Base-by-base conservation (phyloP, 2,797 vertebrate species). In the Bradypodion ventrale region DNA sequence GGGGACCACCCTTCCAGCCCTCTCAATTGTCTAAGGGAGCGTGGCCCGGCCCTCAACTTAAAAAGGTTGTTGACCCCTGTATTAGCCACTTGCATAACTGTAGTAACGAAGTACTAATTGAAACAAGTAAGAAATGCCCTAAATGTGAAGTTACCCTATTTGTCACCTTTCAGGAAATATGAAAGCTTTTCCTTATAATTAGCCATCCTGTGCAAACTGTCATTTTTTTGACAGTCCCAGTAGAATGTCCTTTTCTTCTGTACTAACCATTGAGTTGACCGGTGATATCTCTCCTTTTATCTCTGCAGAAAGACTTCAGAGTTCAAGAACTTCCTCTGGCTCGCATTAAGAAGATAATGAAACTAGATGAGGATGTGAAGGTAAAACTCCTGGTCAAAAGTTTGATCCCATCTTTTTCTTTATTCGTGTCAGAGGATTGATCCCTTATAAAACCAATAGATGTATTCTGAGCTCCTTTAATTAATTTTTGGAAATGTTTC, bases 341-440 rank as follows among this genome's bases (percentile, higher is more conserved):
- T 92, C 98, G 98, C 79, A 99, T 99, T 93, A 99, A 99, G 96
- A 99, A 99, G 95, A 99, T 99, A 92, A 99, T 99, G 98, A 99
- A 99, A 92, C 94, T 99, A 92, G 99, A 99, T 96, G 98, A 99
- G 93, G 98, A 99, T 89, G 98, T 99, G 89, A 99, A 99, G 97
- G 99, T 99, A 95, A 91, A 76, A 74, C 87, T 85, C 56, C 0
- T 40, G 27, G 63, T 49, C n/a, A 63, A 72, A 15, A 27, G 70
- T 1, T 46, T 84, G 79, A 27, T 29, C 7, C 21, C 23, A n/a
- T n/a, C n/a, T n/a, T n/a, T n/a, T n/a, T n/a, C n/a, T n/a, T n/a
- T n/a, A n/a, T n/a, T n/a, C n/a, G n/a, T n/a, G n/a, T n/a, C n/a
- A n/a, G n/a, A n/a, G n/a, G n/a, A n/a, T n/a, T n/a, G n/a, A n/a